phyloP scores from a whole-genome alignment of 53 echinoderm and acorn worm species.

The Holothuria leucospilota region DNA sequence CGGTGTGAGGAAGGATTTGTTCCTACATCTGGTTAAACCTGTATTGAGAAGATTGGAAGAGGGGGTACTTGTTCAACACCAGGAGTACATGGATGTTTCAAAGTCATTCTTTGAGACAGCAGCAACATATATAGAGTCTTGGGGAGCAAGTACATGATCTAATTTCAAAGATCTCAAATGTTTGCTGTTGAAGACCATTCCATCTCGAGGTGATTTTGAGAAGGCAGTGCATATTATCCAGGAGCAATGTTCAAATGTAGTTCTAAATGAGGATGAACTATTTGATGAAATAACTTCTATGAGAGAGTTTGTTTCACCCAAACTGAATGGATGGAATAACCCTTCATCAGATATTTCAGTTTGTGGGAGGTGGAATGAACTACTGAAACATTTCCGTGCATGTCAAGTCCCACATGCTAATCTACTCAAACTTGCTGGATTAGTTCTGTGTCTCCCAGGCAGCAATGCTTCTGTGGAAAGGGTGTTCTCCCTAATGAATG shows the following conservation, averaged over 20 bases:
- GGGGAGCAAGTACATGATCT: constrained; percentile 1
- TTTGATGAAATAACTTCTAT: neutral
- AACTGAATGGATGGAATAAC: neutral
- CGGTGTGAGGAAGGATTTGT: neutral
- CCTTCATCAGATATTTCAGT: neutral
- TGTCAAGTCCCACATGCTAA: neutral
- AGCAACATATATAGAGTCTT: neutral
- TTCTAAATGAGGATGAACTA: neutral
- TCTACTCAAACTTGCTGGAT: constrained; percentile 7
- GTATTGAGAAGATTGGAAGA: neutral
- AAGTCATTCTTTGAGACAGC: neutral
- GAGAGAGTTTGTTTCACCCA: constrained; percentile 3
- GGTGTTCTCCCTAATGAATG: constrained; percentile 9
- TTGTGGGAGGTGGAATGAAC: neutral
- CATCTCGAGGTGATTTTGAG: constrained; percentile 8
- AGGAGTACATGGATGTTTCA: neutral
- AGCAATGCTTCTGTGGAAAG: constrained; percentile 15
- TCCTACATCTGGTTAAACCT: neutral
- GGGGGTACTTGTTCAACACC: neutral
- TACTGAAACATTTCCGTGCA: neutral
- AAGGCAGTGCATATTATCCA: constrained; percentile 7
- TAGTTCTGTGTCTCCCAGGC: constrained; percentile 20
- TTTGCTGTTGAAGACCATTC: constrained; percentile 15
- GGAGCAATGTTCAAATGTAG: neutral
- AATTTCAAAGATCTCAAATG: neutral